Conservation (phyloP, 2,113 vertebrate genomes). For the Petrocephalus zakoni region DNA sequence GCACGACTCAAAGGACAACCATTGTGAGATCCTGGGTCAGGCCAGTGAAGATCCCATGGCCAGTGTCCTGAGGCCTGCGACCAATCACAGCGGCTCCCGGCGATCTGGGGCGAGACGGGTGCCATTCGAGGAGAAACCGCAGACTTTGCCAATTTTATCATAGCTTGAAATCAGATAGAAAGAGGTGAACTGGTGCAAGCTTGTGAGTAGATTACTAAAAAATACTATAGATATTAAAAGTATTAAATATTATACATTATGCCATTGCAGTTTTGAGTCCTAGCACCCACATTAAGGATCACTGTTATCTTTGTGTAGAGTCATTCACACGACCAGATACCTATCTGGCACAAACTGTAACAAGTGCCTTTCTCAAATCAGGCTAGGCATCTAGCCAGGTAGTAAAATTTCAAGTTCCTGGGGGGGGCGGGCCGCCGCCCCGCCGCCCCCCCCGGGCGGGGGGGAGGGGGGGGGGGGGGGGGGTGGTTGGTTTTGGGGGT, state of each 20-base stretch:
- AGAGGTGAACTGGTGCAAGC: background rate
- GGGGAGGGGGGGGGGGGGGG: too few species aligned
- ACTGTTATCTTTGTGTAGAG: background rate
- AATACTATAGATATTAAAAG: background rate
- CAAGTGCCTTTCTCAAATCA: background rate
- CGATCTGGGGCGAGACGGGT: background rate
- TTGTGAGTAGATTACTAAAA: background rate
- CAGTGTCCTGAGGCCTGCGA: background rate
- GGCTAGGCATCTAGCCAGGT: background rate
- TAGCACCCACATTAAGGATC: background rate
- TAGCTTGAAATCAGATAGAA: background rate
- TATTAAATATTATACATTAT: background rate
- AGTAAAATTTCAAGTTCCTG: too few species aligned
- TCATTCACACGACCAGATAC: background rate
- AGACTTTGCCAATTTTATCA: background rate
- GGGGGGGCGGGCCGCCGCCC: too few species aligned
- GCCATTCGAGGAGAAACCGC: background rate
- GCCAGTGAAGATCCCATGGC: background rate
- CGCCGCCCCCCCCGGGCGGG: too few species aligned
- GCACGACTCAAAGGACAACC: conserved; percentile 16
- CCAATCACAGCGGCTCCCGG: background rate
- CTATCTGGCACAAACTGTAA: background rate
- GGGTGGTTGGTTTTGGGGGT: too few species aligned
- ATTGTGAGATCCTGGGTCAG: background rate
- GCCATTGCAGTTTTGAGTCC: background rate